Evolutionary conservation across 2,797 vertebrate species (phyloP).

Genomic region (Sus cebifrons): DNA sequence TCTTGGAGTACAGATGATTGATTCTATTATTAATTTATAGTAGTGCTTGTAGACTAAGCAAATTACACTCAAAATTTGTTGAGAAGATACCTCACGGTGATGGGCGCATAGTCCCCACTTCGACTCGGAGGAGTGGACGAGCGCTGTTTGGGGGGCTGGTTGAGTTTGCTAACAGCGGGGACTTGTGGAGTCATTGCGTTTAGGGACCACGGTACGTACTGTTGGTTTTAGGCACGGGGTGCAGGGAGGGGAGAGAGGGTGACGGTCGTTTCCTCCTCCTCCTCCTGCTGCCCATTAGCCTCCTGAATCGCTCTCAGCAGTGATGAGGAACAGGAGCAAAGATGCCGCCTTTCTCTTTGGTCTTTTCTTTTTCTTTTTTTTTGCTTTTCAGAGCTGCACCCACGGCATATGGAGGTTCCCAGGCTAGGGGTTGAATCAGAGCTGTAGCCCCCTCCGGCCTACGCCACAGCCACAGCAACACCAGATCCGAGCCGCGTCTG

Average conservation of each 20-base stretch:
- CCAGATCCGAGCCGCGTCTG: too few relatives aligned
- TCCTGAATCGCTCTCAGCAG: background rate
- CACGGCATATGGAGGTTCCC: too few relatives aligned
- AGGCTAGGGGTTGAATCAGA: too few relatives aligned
- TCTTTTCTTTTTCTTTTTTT: background rate
- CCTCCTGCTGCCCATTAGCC: background rate
- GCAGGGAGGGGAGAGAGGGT: background rate
- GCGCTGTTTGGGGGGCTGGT: background rate
- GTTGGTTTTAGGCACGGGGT: conserved; percentile 34
- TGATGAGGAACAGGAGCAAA: background rate
- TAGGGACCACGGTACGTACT: background rate
- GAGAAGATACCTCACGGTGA: background rate
- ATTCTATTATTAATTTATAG: conserved; percentile 31
- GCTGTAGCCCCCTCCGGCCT: too few relatives aligned
- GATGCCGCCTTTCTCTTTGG: background rate
- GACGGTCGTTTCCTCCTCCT: background rate
- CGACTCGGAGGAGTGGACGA: too few relatives aligned
- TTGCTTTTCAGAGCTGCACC: too few relatives aligned
- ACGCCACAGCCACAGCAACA: too few relatives aligned
- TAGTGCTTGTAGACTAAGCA: background rate
- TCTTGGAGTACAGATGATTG: background rate
- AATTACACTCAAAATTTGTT: conserved; percentile 36
- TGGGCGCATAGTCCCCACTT: too few relatives aligned
- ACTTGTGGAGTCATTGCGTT: conserved; percentile 22
- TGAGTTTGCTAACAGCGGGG: conserved; percentile 22